Base-by-base conservation (phyloP, 2,113 vertebrate genomes). In the Okapia johnstoni region DNA sequence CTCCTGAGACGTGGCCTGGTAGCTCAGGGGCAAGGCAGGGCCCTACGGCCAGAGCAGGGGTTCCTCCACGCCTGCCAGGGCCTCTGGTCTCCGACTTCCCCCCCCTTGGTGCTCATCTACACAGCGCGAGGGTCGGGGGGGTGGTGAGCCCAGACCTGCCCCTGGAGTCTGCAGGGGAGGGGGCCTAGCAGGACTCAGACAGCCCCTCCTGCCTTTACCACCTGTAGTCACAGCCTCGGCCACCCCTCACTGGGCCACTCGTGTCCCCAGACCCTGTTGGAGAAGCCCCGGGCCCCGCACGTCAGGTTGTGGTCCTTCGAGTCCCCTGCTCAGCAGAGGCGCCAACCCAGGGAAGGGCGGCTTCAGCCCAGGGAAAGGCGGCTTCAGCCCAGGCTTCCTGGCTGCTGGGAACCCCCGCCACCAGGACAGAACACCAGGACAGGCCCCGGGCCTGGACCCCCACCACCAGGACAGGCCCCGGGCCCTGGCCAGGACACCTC, bases 81-180 rank as follows among this genome's bases (percentile, higher is more conserved):
- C 55, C 48, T 23, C 26, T 0, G 25, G 7, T 5, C 33, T 46
- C 26, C 16, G 7, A 17, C 16, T 21, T 2, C 30, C 16, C 21
- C 21, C 0, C 19, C 52, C 6, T n/a, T 15, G 0, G 9, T 12
- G 46, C 25, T 23, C 2, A 0, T 36, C 17, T 25, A 0, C 8
- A 10, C 30, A 23, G 50, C 15, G 2, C 3, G 8, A 58, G 40
- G 14, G 4, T 14, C n/a, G n/a, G 3, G 3, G 1, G 40, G 55
- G 5, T 10, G 1, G 16, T 0, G 3, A 19, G 4, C 36, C 7
- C 2, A 2, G 46, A 6, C 70, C 61, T 2, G 14, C 17, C 54
- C 14, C 33, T 36, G 10, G 58, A n/a, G 28, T n/a, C 79, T 17
- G 12, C 6, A 3, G 4, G n/a, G 46, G 43, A 17, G 12, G 77